Evolutionary conservation across 2,888 invertebrate genomes (phyloP).

Genomic region (Eupelmus urozonus): DNA sequence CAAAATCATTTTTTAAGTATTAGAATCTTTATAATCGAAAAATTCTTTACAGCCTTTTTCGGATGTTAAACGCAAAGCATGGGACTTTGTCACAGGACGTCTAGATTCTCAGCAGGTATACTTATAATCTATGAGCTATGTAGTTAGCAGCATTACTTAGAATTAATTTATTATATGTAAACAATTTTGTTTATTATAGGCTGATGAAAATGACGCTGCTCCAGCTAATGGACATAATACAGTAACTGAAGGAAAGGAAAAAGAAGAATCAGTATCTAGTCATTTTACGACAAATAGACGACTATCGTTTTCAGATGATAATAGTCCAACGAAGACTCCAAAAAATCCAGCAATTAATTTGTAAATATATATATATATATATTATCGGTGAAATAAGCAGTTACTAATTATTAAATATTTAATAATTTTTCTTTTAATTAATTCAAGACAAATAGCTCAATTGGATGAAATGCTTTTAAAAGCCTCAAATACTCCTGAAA

Average conservation of each 20-base stretch:
- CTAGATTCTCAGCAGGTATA: slow-evolving; percentile 55
- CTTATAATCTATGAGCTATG: slow-evolving; percentile 60
- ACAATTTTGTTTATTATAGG: slow-evolving; percentile 23
- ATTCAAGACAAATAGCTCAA: slow-evolving; percentile 69
- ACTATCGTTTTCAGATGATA: slow-evolving; percentile 67
- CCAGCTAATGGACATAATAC: slow-evolving; percentile 54
- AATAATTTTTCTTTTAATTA: slow-evolving; percentile 11
- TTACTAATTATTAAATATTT: slow-evolving; percentile 2
- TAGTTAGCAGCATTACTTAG: slow-evolving; percentile 26
- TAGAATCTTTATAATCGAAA: background rate
- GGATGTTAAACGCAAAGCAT: slow-evolving; percentile 73
- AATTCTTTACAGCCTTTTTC: slow-evolving; percentile 72
- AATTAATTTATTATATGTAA: slow-evolving; percentile 14
- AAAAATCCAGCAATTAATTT: slow-evolving; percentile 64
- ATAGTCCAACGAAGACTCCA: slow-evolving; percentile 58
- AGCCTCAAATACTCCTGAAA: slow-evolving; percentile 67
- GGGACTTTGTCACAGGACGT: slow-evolving; percentile 67
- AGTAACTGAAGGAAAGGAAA: slow-evolving; percentile 55
- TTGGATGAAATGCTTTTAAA: slow-evolving; percentile 70
- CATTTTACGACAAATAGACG: slow-evolving; percentile 65
- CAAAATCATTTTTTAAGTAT: slow-evolving; percentile 21
- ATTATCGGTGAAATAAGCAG: no score
- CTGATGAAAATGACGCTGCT: slow-evolving; percentile 1
- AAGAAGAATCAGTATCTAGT: slow-evolving; percentile 26
- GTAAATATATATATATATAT: slow-evolving; percentile 50